Conservation (phyloP, 2,888 invertebrate species). For the Antitype chi region DNA sequence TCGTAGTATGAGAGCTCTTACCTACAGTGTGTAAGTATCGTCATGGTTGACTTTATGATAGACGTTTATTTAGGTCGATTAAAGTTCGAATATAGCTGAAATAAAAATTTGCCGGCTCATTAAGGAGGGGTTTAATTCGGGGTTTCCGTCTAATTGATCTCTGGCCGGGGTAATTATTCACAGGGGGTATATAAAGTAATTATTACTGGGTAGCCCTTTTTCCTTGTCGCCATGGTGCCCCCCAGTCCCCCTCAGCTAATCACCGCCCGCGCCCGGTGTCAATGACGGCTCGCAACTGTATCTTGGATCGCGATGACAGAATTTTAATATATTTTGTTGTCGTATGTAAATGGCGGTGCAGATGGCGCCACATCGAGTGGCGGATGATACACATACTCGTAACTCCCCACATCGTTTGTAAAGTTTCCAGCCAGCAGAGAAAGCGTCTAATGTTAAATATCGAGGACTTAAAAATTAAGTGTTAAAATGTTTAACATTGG, state of each 20-base stretch:
- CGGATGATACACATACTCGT: conserved; percentile 64
- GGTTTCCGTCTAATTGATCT: conserved; percentile 88
- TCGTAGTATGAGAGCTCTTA: too few species aligned
- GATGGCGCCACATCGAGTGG: conserved; percentile 74
- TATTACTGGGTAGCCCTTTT: conserved; percentile 89
- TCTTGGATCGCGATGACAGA: conserved; percentile 88
- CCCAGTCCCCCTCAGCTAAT: conserved; percentile 80
- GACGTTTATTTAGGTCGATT: conserved; percentile 60
- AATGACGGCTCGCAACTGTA: conserved; percentile 87
- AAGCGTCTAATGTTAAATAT: conserved; percentile 27
- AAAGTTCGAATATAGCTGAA: conserved; percentile 68
- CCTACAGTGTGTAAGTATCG: neutral
- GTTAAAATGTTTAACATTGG: conserved; percentile 33
- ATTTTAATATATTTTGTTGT: conserved; percentile 90
- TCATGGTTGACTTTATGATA: conserved; percentile 23
- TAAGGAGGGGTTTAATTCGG: conserved; percentile 84
- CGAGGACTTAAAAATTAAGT: conserved; percentile 28
- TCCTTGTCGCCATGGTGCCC: conserved; percentile 83
- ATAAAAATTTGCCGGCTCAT: conserved; percentile 87
- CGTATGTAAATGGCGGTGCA: conserved; percentile 87
- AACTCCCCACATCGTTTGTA: conserved; percentile 67
- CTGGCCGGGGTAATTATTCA: conserved; percentile 89
- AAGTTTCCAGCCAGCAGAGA: conserved; percentile 46
- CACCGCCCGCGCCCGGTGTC: conserved; percentile 87
- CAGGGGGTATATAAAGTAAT: conserved; percentile 89